Evolutionary conservation across 2,113 vertebrate species (phyloP), one percentile per base, ranked within the genome.

Genomic region (Rhipidura dahli): DNA sequence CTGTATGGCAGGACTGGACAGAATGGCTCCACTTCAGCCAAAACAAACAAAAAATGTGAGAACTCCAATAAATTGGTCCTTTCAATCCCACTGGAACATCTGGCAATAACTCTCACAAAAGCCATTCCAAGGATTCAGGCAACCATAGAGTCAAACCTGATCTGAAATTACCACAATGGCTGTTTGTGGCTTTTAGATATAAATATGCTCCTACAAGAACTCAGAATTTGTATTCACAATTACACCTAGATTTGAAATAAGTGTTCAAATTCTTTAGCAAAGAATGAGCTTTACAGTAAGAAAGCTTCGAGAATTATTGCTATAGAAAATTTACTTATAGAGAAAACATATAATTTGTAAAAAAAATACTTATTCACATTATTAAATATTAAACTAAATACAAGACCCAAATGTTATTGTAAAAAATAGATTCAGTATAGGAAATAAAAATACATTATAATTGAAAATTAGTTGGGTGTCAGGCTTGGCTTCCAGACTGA

Each of bases 11-110:
- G 53, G 3, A 1, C 20, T 63, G 30, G 39, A 51, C 61, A 90
- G 88, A 83, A 49, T 19, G 66, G 33, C 70, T 85, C 39, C 56
- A 33, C 33, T 6, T 49, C 51, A 73, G 78, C 88, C 92, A 87
- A 84, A 91, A 42, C 44, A 61, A 39, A 47, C 47, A 63, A 20
- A 22, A 15, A 49, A 9, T 0, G 10, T 45, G 45, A 30, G 47
- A 56, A 14, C 53, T 15, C 21, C 24, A 54, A 50, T 5, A 45
- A 30, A 40, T 10, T 0, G 0, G 10, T 24, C 35, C 51, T 59
- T 63, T 35, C 56, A 30, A 28, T 27, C 51, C 65, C 65, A 8
- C 42, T 39, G 37, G 23, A 78, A 66, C 20, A 24, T 18, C 78
- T 54, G 53, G 51, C 31, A 82, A 40, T 8, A 54, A 15, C 47